Conservation (phyloP, 53 echinoderm and acorn worm species). For the Temnopleurus reevesii region DNA sequence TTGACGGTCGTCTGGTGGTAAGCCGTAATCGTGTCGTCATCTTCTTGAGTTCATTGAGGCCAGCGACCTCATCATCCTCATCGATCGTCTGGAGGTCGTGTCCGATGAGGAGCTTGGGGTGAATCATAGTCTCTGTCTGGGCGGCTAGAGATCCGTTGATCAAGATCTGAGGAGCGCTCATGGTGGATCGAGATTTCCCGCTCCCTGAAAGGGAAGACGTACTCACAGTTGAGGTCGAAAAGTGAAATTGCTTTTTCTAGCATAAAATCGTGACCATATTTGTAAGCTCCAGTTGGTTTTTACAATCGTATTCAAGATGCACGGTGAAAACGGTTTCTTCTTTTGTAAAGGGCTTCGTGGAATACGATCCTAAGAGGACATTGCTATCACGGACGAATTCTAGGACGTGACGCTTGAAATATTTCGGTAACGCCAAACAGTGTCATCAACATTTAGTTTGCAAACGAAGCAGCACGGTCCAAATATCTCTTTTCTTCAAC, state of each 20-base stretch:
- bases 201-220: not conserved
- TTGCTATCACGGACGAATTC: no score
- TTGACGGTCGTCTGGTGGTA: constrained; percentile 46
- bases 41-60: constrained; percentile 44
- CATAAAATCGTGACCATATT: not conserved
- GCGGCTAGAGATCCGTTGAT: constrained; percentile 43
- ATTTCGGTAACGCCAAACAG: no score
- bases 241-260: not conserved
- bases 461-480: no score
- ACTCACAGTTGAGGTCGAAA: not conserved
- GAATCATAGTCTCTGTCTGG: constrained; percentile 24
- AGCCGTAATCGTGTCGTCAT: constrained; percentile 43
- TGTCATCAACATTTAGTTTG: no score
- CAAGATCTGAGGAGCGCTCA: constrained; percentile 50
- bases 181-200: not conserved
- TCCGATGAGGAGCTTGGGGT: not conserved
- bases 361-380: no score
- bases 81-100: constrained; percentile 40
- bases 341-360: no score
- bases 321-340: no score
- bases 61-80: constrained; percentile 46
- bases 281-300: no score
- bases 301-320: no score
- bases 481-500: no score
- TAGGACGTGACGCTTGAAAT: no score